These are phyloP conservation scores for Bembecia ichneumoniformis DNA, from an alignment of 2,888 invertebrate species.

Conservation along the genomic window DNA sequence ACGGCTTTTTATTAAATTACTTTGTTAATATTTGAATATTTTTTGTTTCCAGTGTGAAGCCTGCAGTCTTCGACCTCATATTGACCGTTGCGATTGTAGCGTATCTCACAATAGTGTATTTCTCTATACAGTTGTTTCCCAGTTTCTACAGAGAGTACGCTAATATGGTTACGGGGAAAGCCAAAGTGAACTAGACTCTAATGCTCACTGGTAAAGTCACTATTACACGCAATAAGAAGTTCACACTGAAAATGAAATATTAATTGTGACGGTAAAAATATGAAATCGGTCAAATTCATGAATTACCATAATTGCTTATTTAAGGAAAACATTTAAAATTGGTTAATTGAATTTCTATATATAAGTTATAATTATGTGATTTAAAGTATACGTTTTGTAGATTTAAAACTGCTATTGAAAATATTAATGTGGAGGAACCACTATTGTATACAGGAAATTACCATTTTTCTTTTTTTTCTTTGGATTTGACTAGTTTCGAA, in stretches of 20 bases:
- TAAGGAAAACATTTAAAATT: too few species aligned
- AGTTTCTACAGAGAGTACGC: constrained; percentile 76
- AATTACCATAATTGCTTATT: too few species aligned
- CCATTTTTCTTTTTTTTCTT: too few species aligned
- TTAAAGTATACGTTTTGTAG: too few species aligned
- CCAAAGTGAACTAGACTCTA: constrained; percentile 44
- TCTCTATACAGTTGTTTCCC: constrained; percentile 82
- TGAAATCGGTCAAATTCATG: background rate
- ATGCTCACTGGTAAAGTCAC: background rate
- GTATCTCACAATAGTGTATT: constrained; percentile 89
- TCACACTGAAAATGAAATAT: constrained; percentile 1
- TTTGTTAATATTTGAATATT: too few species aligned
- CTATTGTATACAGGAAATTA: too few species aligned
- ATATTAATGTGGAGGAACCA: too few species aligned
- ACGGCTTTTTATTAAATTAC: too few species aligned
- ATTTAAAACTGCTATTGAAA: too few species aligned
- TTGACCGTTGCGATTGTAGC: constrained; percentile 87
- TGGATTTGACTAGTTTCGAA: too few species aligned
- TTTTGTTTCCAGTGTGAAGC: constrained; percentile 86
- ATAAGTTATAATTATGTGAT: too few species aligned
- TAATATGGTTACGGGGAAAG: constrained; percentile 57
- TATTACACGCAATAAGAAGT: background rate
- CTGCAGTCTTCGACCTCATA: constrained; percentile 97
- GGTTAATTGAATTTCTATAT: too few species aligned
- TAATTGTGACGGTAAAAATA: constrained; percentile 6